Evolutionary conservation across 2,113 vertebrate species (phyloP), one percentile per base, ranked within the genome.

Genomic region (Engystomops pustulosus): DNA sequence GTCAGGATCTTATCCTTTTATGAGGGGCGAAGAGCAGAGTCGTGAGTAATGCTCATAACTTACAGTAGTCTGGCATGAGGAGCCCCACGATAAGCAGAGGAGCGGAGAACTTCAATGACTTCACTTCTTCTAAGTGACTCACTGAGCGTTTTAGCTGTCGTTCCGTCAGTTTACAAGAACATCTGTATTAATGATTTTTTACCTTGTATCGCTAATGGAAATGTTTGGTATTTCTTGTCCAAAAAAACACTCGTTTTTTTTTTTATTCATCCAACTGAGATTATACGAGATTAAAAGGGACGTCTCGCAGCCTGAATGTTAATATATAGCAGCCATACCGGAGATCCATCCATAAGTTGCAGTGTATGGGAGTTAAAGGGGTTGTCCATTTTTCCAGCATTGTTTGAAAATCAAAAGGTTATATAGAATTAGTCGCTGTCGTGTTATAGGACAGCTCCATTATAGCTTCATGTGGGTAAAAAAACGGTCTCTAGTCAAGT

Each of bases 141-240:
- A 93, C 91, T 90, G 91, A 92, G 91, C 90, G 91, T 90, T 92
- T 90, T 89, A 87, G 92, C 91, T 91, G 91, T 92, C 91, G 91
- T 93, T 94, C 93, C 93, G 93, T 95, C 92, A 69, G 30, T 93
- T 93, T 90, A 88, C 88, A 91, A 93, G 89, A 93, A 79, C 83
- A 91, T 93, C 88, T 93, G 92, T 93, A 92, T 93, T 93, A 94
- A 95, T 92, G 92, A 91, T 94, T 93, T 93, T 58, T 94, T 70
- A 71, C 65, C 67, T 71, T 69, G 47, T 41, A 41, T 27, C 32
- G 27, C 79, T 69, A 80, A 51, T 68, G 79, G 62, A 80, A 67
- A 67, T 69, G 25, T 45, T 65, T 65, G 51, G 32, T 62, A 36
- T 79, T 38, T 60, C 34, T 79, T 23, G 12, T 25, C 10, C 15